A percentile compares a stretch with the other conserved stretches of the same genome.
phyloP scores from a whole-genome alignment of 2,888 invertebrate species.

The Escarpia spicata region DNA sequence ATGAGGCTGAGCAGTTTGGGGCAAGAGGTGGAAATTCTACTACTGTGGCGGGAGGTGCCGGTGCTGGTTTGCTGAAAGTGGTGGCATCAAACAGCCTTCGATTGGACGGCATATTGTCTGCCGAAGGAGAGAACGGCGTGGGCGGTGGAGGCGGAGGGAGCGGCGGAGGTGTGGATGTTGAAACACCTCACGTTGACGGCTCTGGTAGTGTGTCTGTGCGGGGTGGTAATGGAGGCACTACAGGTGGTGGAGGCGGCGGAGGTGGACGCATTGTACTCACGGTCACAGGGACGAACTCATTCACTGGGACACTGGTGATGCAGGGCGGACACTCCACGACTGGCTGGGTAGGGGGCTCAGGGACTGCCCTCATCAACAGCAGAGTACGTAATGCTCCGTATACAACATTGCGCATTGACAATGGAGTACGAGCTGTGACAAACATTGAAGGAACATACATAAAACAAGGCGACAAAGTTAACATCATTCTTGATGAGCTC shows the following conservation, averaged over 20 bases:
- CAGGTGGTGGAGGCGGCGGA: slow-evolving; percentile 27
- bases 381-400: neutral
- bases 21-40: slow-evolving; percentile 44
- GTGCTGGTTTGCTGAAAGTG: slow-evolving; percentile 44
- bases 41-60: slow-evolving; percentile 38
- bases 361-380: slow-evolving; percentile 42
- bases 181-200: neutral
- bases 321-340: slow-evolving; percentile 43
- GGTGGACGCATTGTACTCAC: slow-evolving; percentile 1
- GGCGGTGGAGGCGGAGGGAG: slow-evolving; percentile 35
- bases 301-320: slow-evolving; percentile 41
- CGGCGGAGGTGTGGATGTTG: neutral
- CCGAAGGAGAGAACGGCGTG: slow-evolving; percentile 41
- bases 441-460: slow-evolving; percentile 38
- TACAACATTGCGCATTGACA: slow-evolving; percentile 28
- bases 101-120: slow-evolving; percentile 44
- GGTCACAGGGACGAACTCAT: slow-evolving; percentile 39
- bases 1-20: slow-evolving; percentile 39
- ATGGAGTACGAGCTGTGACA: slow-evolving; percentile 25
- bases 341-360: slow-evolving; percentile 47
- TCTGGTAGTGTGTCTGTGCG: slow-evolving; percentile 47
- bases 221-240: slow-evolving; percentile 39
- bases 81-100: slow-evolving; percentile 25
- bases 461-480: slow-evolving; percentile 32
- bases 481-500: slow-evolving; percentile 38